phyloP scores from a whole-genome alignment of 2,888 invertebrate genomes.

The Melikaiella ostensackeni region DNA sequence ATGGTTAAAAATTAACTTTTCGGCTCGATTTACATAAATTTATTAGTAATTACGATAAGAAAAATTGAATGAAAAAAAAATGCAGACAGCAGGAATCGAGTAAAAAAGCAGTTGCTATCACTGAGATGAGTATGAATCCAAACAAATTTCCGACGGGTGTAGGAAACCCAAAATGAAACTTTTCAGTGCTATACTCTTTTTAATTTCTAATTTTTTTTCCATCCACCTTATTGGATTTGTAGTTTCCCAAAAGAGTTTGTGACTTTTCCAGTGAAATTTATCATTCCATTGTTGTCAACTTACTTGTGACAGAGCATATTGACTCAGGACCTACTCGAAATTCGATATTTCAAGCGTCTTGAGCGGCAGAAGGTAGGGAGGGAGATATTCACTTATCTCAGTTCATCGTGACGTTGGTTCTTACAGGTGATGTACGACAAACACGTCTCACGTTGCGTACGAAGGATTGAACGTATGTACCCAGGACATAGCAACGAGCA shows the following conservation, averaged over 20 bases:
- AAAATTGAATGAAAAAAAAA: no score
- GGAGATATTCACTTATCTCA: conserved; percentile 47
- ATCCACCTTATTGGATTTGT: no score
- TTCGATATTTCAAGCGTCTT: conserved; percentile 40
- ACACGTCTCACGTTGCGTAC: conserved; percentile 44
- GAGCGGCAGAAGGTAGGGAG: conserved; percentile 39
- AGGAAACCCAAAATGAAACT: no score
- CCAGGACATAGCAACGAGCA: conserved; percentile 45
- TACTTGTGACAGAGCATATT: conserved; percentile 10
- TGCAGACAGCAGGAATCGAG: no score
- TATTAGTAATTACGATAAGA: no score
- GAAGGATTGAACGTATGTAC: conserved; percentile 49
- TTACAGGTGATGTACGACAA: conserved; percentile 54
- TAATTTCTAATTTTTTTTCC: no score
- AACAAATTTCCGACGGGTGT: no score
- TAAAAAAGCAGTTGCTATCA: no score
- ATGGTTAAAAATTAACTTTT: no score
- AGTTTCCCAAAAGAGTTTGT: neutral
- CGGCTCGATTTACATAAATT: no score
- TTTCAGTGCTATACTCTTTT: no score
- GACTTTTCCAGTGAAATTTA: neutral
- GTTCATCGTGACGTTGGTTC: conserved; percentile 43
- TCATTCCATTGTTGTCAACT: conserved; percentile 1
- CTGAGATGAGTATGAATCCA: no score
- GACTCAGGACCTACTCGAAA: conserved; percentile 26